phyloP scores from a whole-genome alignment of 92 coral and sea anemone species.

The Palythoa heliodiscus region DNA sequence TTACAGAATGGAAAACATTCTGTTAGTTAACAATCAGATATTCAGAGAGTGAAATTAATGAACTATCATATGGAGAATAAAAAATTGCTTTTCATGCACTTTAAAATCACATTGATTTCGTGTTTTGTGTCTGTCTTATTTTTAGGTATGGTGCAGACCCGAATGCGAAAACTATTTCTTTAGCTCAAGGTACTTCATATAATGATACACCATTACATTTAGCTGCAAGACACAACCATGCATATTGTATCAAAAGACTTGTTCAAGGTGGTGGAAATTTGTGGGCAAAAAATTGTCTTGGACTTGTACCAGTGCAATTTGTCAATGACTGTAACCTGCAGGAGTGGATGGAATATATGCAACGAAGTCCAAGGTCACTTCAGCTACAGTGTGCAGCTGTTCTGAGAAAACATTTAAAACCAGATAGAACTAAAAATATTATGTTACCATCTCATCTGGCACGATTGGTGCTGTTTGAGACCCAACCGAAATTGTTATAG shows the following conservation, averaged over 20 bases:
- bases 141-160: slow-evolving; percentile 95
- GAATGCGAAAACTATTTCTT: slow-evolving; percentile 83
- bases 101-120: neutral
- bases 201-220: slow-evolving; percentile 96
- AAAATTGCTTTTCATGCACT: too few relatives aligned
- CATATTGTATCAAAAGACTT: slow-evolving; percentile 88
- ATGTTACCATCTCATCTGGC: slow-evolving; percentile 74
- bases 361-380: slow-evolving; percentile 82
- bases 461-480: slow-evolving; percentile 82
- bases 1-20: too few relatives aligned
- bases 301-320: slow-evolving; percentile 87
- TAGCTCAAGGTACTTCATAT: slow-evolving; percentile 91
- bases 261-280: slow-evolving; percentile 97
- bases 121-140: slow-evolving; percentile 1
- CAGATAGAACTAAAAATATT: slow-evolving; percentile 87
- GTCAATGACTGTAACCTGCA: slow-evolving; percentile 85
- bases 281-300: slow-evolving; percentile 94
- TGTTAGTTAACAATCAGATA: too few relatives aligned
- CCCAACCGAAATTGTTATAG: slow-evolving; percentile 84
- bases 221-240: slow-evolving; percentile 85
- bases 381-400: slow-evolving; percentile 86
- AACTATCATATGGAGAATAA: too few relatives aligned
- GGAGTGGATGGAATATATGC: slow-evolving; percentile 87
- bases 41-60: too few relatives aligned
- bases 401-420: slow-evolving; percentile 80